phyloP scores from a whole-genome alignment of 2,113 vertebrate genomes.

The Apistogramma diplotaenia region DNA sequence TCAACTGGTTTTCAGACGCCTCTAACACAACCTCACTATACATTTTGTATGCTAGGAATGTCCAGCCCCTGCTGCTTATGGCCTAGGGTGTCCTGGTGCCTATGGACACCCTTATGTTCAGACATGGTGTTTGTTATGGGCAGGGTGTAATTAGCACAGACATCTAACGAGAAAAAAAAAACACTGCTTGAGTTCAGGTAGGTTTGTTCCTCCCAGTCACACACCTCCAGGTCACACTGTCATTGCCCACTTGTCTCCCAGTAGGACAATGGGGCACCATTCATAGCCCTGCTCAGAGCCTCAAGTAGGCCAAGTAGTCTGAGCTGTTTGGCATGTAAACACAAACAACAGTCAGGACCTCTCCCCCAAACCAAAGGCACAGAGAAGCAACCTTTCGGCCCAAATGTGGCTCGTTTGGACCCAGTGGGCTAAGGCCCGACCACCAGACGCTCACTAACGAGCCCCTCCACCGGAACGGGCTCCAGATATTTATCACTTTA shows the following conservation, averaged over 20 bases:
- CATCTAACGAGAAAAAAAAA: neutral
- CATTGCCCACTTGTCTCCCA: neutral
- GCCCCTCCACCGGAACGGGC: neutral
- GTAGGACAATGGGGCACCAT: neutral
- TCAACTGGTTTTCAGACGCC: neutral
- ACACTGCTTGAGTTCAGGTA: neutral
- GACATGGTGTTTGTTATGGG: neutral
- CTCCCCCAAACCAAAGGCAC: neutral
- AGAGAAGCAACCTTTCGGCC: neutral
- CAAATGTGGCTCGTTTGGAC: neutral
- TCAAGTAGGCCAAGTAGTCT: neutral
- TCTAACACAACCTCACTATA: too few species aligned
- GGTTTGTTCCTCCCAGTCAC: neutral
- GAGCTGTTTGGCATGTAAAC: too few species aligned
- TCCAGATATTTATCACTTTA: neutral
- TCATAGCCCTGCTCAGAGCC: neutral
- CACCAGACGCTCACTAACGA: neutral
- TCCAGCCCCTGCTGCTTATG: too few species aligned
- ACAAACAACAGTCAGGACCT: neutral
- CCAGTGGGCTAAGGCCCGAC: neutral
- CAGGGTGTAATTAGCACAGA: neutral
- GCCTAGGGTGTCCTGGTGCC: neutral
- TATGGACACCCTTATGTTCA: neutral
- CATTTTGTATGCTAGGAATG: too few species aligned
- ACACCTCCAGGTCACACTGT: neutral